Evolutionary conservation across 2,113 vertebrate genomes (phyloP).

Genomic region (Plectropomus leopardus): DNA sequence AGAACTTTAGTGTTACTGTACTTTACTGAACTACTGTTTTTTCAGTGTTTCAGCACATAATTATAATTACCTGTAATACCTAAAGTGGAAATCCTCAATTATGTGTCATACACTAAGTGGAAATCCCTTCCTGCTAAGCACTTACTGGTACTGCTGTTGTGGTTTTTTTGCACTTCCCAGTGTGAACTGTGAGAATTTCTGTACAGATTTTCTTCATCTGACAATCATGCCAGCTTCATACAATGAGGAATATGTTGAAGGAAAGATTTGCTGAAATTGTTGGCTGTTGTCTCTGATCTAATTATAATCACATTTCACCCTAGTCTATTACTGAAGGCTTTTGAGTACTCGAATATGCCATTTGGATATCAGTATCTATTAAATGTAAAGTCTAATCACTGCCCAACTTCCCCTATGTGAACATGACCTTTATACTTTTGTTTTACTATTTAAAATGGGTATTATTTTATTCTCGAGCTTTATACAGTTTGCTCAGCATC

Average conservation of each 20-base stretch:
- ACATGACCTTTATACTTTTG: no score
- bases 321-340: neutral
- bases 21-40: constrained; percentile 37
- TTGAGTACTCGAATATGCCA: no score
- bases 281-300: neutral
- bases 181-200: constrained; percentile 25
- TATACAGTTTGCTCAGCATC: no score
- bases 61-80: constrained; percentile 46
- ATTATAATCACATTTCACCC: neutral
- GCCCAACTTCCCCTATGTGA: no score
- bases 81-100: constrained; percentile 61
- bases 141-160: constrained; percentile 32
- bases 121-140: constrained; percentile 34
- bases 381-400: no score
- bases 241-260: neutral
- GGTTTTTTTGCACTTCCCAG: constrained; percentile 32
- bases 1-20: constrained; percentile 27
- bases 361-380: no score
- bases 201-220: neutral
- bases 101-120: constrained; percentile 49
- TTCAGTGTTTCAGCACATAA: constrained; percentile 23
- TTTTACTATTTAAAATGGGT: no score
- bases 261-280: neutral
- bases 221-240: neutral
- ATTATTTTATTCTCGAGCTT: no score